These are phyloP conservation scores for Trachelus tabidus DNA, from an alignment of 2,888 invertebrate genomes.

Conservation along the genomic window DNA sequence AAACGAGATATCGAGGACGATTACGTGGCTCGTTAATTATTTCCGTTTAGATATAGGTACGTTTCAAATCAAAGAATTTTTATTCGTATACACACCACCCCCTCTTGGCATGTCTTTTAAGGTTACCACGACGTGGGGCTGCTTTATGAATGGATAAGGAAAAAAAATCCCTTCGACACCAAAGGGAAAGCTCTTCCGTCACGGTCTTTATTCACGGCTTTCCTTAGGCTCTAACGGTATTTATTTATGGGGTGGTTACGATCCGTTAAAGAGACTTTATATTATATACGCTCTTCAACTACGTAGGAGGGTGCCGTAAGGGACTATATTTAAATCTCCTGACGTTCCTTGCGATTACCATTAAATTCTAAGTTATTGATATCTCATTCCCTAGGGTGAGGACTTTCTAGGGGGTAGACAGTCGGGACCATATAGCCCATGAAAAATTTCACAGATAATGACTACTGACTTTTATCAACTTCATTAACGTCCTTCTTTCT, in stretches of 20 bases:
- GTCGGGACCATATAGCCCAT: background rate
- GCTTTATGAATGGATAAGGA: background rate
- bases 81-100: background rate
- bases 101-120: background rate
- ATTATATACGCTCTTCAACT: conserved; percentile 9
- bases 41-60: background rate
- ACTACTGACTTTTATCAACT: background rate
- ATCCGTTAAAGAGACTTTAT: conserved; percentile 13
- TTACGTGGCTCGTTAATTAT: background rate
- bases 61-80: background rate
- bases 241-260: conserved; percentile 17
- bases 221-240: conserved; percentile 9
- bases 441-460: background rate
- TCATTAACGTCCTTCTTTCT: background rate
- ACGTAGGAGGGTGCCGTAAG: conserved; percentile 3
- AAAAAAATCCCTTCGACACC: background rate
- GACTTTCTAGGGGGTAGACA: background rate
- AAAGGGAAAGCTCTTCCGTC: conserved; percentile 20
- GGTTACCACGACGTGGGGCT: background rate
- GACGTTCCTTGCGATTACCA: conserved; percentile 18
- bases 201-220: conserved; percentile 20
- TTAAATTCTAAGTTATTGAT: conserved; percentile 43
- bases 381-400: conserved; percentile 12
- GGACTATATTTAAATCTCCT: conserved; percentile 7
- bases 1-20: background rate